These are phyloP conservation scores for Rotaria magnacalcarata DNA, from an alignment of 2,888 invertebrate species.

Conservation along the genomic window DNA sequence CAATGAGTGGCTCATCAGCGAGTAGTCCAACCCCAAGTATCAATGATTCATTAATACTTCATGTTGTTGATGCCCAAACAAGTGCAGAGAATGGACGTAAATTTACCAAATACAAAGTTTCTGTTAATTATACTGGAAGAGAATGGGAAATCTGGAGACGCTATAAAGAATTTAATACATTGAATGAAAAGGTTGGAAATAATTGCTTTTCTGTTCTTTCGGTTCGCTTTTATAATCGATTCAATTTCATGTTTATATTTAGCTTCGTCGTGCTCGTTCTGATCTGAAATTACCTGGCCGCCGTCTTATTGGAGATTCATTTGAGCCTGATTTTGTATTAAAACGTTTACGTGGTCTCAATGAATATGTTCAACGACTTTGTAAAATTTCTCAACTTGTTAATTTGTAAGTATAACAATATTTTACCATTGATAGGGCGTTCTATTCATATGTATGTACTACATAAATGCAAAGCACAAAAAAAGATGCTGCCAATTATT, in stretches of 20 bases:
- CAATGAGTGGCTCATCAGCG: background rate
- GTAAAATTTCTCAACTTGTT: background rate
- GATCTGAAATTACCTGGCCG: constrained; percentile 41
- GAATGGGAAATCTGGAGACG: constrained; percentile 34
- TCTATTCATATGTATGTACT: no score
- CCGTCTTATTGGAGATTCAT: constrained; percentile 41
- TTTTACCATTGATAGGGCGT: background rate
- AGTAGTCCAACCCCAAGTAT: background rate
- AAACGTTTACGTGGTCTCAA: constrained; percentile 37
- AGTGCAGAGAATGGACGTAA: constrained; percentile 28
- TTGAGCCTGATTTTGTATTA: constrained; percentile 38
- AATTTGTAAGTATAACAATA: background rate
- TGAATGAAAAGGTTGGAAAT: constrained; percentile 33
- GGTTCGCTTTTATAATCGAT: background rate
- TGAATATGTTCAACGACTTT: constrained; percentile 33
- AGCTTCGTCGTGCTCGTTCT: constrained; percentile 31
- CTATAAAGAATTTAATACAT: constrained; percentile 45
- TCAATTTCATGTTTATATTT: background rate
- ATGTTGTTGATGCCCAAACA: background rate
- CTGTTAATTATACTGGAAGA: background rate
- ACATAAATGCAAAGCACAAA: no score
- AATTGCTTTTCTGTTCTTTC: background rate
- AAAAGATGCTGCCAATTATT: no score
- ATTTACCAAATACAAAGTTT: constrained; percentile 27
- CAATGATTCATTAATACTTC: background rate